Base-by-base conservation (phyloP, 2,797 vertebrate species). In the Kryptopterus vitreolus region DNA sequence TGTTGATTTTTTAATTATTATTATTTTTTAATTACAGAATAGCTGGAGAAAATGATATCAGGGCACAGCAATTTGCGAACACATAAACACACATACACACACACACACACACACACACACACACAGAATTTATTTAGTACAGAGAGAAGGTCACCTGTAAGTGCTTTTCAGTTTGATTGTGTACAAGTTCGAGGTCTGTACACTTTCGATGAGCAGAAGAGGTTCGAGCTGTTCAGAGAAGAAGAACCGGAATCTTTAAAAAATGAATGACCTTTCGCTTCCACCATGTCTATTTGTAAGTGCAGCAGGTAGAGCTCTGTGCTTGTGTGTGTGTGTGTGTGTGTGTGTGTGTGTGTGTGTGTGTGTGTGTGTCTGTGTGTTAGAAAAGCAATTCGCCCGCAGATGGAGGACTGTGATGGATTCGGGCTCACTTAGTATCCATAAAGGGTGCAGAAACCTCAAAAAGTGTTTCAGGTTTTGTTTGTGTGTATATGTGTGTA, bases 191-290 rank as follows among this genome's bases (percentile, higher is more conserved):
- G 22, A 50, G 29, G 52, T 76, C 59, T 55, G 62, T 52, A 61
- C 76, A 62, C 81, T 77, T 65, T 62, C 75, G 31, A 75, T 38
- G 72, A 72, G 63, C 22, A 43, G 46, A n/a, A 78, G 48, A 73
- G 69, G 63, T 50, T 55, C 11, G 69, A 82, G 77, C n/a, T 75
- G 70, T 69, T 81, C 35, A 52, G 13, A 43, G 74, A 66, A 38
- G 62, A n/a, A 61, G 33, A 81, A 76, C 65, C 61, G 62, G 61
- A 76, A 50, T 43, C 65, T 82, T 62, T 71, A 68, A 84, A n/a
- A 69, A 62, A 79, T 72, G 57, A 65, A 52, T 82, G 65, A 78
- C 80, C 80, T 82, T 86, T 82, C 50, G 18, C 58, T 26, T 57
- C 35, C 55, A 38, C 57, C 53, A 50, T 76, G 55, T 38, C 5